Base-by-base conservation (phyloP, 2,888 invertebrate genomes). In the Drosophila austrosaltans region DNA sequence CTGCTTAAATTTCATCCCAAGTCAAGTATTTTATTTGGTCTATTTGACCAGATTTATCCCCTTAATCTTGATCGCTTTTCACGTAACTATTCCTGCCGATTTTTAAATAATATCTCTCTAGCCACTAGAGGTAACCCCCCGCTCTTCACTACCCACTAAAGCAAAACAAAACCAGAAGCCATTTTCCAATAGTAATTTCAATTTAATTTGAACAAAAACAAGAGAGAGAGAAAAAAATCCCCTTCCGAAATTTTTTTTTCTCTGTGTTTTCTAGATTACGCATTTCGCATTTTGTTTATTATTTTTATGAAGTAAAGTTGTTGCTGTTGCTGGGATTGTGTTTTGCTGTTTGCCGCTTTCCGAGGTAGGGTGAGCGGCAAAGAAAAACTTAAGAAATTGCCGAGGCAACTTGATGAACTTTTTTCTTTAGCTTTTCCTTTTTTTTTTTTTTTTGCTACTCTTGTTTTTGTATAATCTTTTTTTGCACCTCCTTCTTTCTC, bases 281-380 rank as follows among this genome's bases (percentile, higher is more conserved):
- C 22, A 48, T 48, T 48, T 48, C 63, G 72, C 61, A 69, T 75
- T 81, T 71, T 79, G 81, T 79, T 81, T 82, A 75, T 79, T 82
- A 69, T 81, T 81, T 77, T 72, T 75, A 78, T 80, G 57, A 75
- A 82, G 80, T 75, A 74, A 76, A 70, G 68, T 73, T 72, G 78
- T 66, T 63, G 67, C 66, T 71, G 73, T 66, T 63, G 67, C 66
- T 71, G 73, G 63, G 72, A 32, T 12, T 53, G 70, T 63, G 16
- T 69, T 39, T 69, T 66, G 77, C 54, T 63, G 20, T 6, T 68
- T 66, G 42, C 22, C 12, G 22, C 7, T n/a, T 10, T 2, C 6
- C 39, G 4, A 2, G 39, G n/a, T 12, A 36, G 36, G 36, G 12
- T 10, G n/a, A n/a, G n/a, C n/a, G 7, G 40, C 3, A 42, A 42